phyloP scores from a whole-genome alignment of 2,113 vertebrate genomes.

The Neolamprologus modestus region DNA sequence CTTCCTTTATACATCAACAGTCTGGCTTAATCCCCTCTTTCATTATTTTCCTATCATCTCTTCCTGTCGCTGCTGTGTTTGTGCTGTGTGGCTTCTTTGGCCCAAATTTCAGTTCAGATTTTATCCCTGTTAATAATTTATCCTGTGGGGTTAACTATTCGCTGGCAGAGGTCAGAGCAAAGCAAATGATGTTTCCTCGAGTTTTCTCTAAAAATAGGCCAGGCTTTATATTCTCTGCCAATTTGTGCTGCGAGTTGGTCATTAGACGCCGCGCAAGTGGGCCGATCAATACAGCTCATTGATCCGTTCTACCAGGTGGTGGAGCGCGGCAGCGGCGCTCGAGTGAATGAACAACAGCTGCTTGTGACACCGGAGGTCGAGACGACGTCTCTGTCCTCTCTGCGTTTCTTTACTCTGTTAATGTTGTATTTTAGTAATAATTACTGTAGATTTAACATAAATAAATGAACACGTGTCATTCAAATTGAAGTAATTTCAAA shows the following conservation, averaged over 20 bases:
- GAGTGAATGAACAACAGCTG: conserved; percentile 39
- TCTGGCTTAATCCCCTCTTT: background rate
- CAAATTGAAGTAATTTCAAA: accelerated
- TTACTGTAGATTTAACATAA: background rate
- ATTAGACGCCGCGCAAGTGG: conserved; percentile 25
- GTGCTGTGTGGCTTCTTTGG: background rate
- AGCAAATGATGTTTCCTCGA: background rate
- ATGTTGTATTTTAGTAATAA: background rate
- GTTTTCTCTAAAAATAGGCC: conserved; percentile 13
- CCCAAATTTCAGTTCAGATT: background rate
- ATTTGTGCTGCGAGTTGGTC: conserved; percentile 36
- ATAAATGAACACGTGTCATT: accelerated
- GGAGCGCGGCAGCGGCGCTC: background rate
- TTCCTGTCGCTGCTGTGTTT: background rate
- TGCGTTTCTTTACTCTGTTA: background rate
- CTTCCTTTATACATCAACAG: background rate
- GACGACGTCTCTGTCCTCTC: background rate
- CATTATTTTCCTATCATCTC: background rate
- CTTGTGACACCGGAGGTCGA: conserved; percentile 34
- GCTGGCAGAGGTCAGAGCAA: background rate
- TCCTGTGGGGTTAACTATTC: background rate
- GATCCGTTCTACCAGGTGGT: conserved; percentile 42
- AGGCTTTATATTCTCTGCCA: conserved; percentile 9
- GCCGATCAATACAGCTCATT: conserved; percentile 47
- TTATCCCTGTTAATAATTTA: background rate